Evolutionary conservation across 2,113 vertebrate species (phyloP).

Genomic region (Rhinichthys klamathensis): DNA sequence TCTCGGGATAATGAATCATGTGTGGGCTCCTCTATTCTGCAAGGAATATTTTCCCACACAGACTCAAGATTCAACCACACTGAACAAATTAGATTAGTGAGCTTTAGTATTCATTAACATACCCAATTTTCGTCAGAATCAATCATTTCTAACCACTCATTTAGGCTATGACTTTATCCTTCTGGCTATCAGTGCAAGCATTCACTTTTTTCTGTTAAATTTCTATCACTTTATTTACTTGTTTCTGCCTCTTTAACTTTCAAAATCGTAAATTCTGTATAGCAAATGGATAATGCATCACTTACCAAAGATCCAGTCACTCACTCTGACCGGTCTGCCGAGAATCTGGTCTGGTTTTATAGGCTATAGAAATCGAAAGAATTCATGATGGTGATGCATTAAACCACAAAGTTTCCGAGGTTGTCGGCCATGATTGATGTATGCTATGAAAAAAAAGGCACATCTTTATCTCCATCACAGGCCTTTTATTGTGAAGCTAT

Average conservation of each 20-base stretch:
- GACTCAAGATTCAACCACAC: slow-evolving; percentile 76
- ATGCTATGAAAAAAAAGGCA: neutral
- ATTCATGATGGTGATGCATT: neutral
- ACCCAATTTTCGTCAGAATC: slow-evolving; percentile 66
- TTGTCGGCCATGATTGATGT: neutral
- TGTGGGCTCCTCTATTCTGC: slow-evolving; percentile 59
- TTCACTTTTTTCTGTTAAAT: neutral
- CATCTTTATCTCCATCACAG: neutral
- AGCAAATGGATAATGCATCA: neutral
- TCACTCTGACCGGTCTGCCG: neutral
- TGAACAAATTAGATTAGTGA: slow-evolving; percentile 83
- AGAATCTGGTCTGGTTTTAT: neutral
- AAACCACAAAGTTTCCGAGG: neutral
- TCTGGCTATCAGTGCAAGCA: neutral
- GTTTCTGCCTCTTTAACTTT: neutral
- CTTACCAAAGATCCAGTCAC: slow-evolving; percentile 2
- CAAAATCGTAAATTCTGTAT: neutral
- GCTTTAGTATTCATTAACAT: slow-evolving; percentile 69
- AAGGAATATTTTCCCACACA: slow-evolving; percentile 77
- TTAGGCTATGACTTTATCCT: slow-evolving; percentile 11
- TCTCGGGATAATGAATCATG: slow-evolving; percentile 46
- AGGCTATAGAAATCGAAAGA: neutral
- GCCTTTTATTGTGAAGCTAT: neutral
- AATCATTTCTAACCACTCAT: slow-evolving; percentile 47
- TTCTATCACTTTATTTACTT: too few species aligned